Percentiles rank a stretch among this genome's conserved stretches.
Conservation (phyloP, 2,797 vertebrate genomes). For the Ctenopoma kingsleyae region DNA sequence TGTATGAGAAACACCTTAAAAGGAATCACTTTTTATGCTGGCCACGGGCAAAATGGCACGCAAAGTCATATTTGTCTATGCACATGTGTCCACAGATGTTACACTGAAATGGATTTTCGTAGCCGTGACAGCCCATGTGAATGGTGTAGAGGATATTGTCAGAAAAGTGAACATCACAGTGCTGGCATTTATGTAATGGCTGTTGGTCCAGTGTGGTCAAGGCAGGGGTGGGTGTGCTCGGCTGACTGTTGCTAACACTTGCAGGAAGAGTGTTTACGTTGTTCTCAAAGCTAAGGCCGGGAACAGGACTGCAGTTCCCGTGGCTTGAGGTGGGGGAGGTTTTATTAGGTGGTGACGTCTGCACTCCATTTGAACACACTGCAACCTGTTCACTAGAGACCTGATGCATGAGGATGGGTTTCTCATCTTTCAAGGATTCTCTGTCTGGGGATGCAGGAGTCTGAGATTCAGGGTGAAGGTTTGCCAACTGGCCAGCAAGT, state of each 20-base stretch:
- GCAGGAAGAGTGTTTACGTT: constrained; percentile 81
- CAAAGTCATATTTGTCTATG: constrained; percentile 96
- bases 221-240: constrained; percentile 87
- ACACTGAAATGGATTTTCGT: constrained; percentile 96
- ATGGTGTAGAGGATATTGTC: constrained; percentile 98
- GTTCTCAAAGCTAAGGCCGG: constrained; percentile 88
- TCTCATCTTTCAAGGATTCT: constrained; percentile 90
- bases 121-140: constrained; percentile 98
- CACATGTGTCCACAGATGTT: constrained; percentile 97
- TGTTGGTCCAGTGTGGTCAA: constrained; percentile 84
- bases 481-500: constrained; percentile 91
- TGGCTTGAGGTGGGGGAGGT: constrained; percentile 85
- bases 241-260: constrained; percentile 91
- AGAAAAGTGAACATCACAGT: constrained; percentile 96
- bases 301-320: constrained; percentile 88
- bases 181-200: constrained; percentile 92
- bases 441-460: constrained; percentile 86
- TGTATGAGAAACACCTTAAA: not conserved
- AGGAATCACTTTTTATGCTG: constrained; percentile 91
- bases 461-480: constrained; percentile 89
- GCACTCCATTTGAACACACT: constrained; percentile 81
- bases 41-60: constrained; percentile 97
- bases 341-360: constrained; percentile 85
- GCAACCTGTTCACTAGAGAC: constrained; percentile 81
- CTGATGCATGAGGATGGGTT: constrained; percentile 93